These are phyloP conservation scores for Sebastes diploproa DNA, from an alignment of 2,797 vertebrate genomes.

Conservation along the genomic window DNA sequence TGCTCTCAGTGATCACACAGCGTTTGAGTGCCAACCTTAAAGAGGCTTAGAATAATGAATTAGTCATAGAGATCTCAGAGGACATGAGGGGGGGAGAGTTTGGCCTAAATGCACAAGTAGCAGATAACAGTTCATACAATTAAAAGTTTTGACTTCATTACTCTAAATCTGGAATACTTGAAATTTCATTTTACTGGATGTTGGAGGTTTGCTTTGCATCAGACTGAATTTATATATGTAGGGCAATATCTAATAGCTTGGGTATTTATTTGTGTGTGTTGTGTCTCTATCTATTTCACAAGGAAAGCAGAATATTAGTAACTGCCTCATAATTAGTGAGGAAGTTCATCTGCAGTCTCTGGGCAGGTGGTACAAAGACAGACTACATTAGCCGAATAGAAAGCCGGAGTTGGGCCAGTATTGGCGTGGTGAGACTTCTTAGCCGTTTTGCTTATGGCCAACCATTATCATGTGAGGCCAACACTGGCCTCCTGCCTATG, in stretches of 20 bases:
- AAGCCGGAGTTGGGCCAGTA: not conserved
- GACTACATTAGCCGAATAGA: not conserved
- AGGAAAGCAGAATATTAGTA: not conserved
- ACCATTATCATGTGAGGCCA: conserved; percentile 8
- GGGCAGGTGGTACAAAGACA: conserved; percentile 11
- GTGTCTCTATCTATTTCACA: not conserved
- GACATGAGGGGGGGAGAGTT: conserved; percentile 47
- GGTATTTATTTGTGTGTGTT: not conserved
- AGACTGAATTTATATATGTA: conserved; percentile 2
- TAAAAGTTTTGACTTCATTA: conserved; percentile 64
- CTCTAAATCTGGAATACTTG: conserved; percentile 37
- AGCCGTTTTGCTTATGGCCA: conserved; percentile 2
- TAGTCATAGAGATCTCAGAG: conserved; percentile 66
- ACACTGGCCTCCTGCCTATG: conserved; percentile 29
- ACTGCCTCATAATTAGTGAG: not conserved
- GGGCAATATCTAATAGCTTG: not conserved
- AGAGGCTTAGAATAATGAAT: conserved; percentile 68
- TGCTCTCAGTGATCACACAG: conserved; percentile 49
- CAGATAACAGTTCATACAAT: conserved; percentile 57
- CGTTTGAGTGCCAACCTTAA: conserved; percentile 56
- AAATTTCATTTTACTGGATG: conserved; percentile 23
- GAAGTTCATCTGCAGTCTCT: conserved; percentile 1
- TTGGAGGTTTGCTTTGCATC: conserved; percentile 21
- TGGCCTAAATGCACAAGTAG: conserved; percentile 63
- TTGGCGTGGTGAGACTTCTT: not conserved